These are phyloP conservation scores for Tetrax tetrax DNA, from an alignment of 2,113 vertebrate species.

Conservation along the genomic window DNA sequence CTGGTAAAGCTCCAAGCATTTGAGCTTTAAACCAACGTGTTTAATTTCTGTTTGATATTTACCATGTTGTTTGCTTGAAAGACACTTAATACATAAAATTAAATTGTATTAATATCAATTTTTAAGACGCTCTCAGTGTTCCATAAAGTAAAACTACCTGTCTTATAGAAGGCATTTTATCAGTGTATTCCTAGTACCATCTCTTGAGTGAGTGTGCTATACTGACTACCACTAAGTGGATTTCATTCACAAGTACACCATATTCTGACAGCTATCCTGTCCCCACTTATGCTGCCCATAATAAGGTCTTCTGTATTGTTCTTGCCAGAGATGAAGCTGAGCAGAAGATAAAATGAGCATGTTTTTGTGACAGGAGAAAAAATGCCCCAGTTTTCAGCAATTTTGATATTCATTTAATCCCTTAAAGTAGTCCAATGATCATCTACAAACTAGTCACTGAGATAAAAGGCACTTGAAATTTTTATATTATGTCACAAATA, in stretches of 20 bases:
- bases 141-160: background rate
- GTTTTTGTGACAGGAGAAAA: background rate
- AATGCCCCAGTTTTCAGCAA: background rate
- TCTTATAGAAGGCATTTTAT: background rate
- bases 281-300: background rate
- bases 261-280: background rate
- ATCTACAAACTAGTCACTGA: background rate
- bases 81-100: background rate
- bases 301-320: background rate
- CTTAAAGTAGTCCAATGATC: background rate
- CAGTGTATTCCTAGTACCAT: background rate
- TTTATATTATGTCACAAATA: background rate
- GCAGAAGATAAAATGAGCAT: background rate
- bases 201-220: background rate
- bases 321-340: background rate
- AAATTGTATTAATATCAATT: background rate
- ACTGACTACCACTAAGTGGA: background rate
- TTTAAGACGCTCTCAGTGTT: background rate
- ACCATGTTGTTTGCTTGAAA: background rate
- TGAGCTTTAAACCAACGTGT: background rate
- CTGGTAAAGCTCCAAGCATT: background rate
- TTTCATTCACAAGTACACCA: constrained; percentile 16
- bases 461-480: background rate
- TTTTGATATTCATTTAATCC: background rate
- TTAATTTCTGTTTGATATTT: background rate